These are phyloP conservation scores for Callimico goeldii DNA, from an alignment of 2,797 vertebrate species.

Conservation along the genomic window DNA sequence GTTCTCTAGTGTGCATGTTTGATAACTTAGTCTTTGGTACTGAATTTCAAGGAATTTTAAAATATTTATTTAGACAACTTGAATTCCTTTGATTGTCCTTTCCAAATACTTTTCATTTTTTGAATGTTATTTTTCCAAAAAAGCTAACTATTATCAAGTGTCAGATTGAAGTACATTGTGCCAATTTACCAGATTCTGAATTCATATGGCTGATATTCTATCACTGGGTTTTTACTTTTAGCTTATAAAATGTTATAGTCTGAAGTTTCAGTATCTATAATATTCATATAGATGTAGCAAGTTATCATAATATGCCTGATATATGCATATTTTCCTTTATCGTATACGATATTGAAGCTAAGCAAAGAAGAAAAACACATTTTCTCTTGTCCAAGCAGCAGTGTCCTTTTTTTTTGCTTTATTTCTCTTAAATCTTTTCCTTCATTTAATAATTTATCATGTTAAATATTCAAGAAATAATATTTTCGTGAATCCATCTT, in stretches of 20 bases:
- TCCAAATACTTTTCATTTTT: constrained; percentile 62
- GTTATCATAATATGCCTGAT: background rate
- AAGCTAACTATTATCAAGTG: constrained; percentile 75
- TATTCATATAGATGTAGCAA: background rate
- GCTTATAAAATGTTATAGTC: background rate
- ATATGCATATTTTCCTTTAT: background rate
- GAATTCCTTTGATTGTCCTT: constrained; percentile 73
- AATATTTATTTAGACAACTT: constrained; percentile 47
- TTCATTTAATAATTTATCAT: background rate
- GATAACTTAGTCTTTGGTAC: constrained; percentile 37
- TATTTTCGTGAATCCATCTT: background rate
- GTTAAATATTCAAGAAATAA: background rate
- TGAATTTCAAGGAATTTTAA: constrained; percentile 68
- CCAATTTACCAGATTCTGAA: constrained; percentile 76
- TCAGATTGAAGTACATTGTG: constrained; percentile 76
- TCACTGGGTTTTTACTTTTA: constrained; percentile 30
- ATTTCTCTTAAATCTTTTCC: background rate
- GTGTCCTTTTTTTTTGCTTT: background rate
- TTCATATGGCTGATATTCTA: constrained; percentile 42
- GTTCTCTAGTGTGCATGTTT: background rate
- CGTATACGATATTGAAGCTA: background rate
- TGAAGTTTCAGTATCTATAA: background rate
- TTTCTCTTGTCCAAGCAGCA: background rate
- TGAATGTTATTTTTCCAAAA: constrained; percentile 79
- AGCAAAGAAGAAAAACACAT: background rate